Evolutionary conservation across 2,888 invertebrate species (phyloP), one percentile per base, ranked within the genome.

Genomic region (Cerastis rubricosa): DNA sequence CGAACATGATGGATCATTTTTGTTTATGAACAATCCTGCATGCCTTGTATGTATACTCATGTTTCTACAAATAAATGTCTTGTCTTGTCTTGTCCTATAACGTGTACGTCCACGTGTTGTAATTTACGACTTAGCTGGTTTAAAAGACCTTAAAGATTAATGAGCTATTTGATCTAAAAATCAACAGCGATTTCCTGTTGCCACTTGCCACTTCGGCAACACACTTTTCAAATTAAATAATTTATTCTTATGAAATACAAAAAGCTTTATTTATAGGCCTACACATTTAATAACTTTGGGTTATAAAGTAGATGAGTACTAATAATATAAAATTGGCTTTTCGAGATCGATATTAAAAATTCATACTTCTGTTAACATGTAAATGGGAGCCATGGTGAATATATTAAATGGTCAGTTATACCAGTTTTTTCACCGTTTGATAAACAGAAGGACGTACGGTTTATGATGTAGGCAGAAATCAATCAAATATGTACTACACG

Each of bases 71-170:
- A n/a, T n/a, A n/a, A n/a, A n/a, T n/a, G n/a, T n/a, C n/a, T n/a
- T n/a, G n/a, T n/a, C n/a, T n/a, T n/a, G n/a, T n/a, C n/a, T n/a
- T n/a, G n/a, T n/a, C n/a, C n/a, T n/a, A n/a, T n/a, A n/a, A n/a
- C 6, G 25, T 25, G n/a, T 57, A 59, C 14, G 12, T 54, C 9
- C 4, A n/a, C 14, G 11, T 22, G 0, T 17, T 25, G 25, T 67
- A 67, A 57, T 71, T 74, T 65, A 80, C 11, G 59, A 65, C 45
- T 68, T 14, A 14, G 22, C 14, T 51, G 22, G 17, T 71, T 71
- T 71, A 51, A 75, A 40, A 49, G 51, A 29, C 67, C 57, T 49
- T 61, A 35, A 54, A 51, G 45, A 80, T 72, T 81, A 68, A 76
- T 66, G 65, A 63, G 35, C 35, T 35, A 40, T 3, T 47, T 2